Conservation (phyloP, 2,797 vertebrate species). For the Synanceia verrucosa region DNA sequence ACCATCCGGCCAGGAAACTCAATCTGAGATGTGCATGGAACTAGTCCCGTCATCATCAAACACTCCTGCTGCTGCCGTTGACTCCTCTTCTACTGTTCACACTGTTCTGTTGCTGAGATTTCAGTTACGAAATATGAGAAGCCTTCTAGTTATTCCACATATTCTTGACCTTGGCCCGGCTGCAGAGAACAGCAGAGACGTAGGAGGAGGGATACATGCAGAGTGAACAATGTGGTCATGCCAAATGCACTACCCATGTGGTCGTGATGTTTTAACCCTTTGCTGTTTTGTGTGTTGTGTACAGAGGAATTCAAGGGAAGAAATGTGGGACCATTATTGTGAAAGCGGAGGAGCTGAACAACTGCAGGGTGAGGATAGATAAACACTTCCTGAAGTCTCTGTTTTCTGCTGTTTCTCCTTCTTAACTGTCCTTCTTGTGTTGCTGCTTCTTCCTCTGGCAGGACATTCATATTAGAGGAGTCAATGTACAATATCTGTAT, state of each 20-base stretch:
- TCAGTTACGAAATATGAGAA: background rate
- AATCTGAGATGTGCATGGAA: background rate
- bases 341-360: slow-evolving; percentile 93
- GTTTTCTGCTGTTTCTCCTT: background rate
- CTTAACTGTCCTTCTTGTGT: background rate
- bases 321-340: slow-evolving; percentile 94
- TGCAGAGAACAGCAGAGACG: background rate
- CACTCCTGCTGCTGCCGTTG: background rate
- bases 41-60: background rate
- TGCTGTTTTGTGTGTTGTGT: slow-evolving; percentile 32
- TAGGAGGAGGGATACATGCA: background rate
- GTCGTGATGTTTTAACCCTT: background rate
- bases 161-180: background rate
- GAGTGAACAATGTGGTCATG: background rate
- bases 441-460: background rate
- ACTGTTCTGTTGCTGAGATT: background rate
- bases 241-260: background rate
- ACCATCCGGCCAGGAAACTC: background rate
- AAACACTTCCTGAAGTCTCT: background rate
- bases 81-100: background rate
- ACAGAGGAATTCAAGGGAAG: slow-evolving; percentile 91
- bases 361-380: slow-evolving; percentile 90
- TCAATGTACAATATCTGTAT: background rate
- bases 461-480: background rate
- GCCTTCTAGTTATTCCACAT: background rate